A percentile compares a stretch with the other conserved stretches of the same genome.
phyloP scores from a whole-genome alignment of 2,797 vertebrate species.

The Rhinichthys osculus region DNA sequence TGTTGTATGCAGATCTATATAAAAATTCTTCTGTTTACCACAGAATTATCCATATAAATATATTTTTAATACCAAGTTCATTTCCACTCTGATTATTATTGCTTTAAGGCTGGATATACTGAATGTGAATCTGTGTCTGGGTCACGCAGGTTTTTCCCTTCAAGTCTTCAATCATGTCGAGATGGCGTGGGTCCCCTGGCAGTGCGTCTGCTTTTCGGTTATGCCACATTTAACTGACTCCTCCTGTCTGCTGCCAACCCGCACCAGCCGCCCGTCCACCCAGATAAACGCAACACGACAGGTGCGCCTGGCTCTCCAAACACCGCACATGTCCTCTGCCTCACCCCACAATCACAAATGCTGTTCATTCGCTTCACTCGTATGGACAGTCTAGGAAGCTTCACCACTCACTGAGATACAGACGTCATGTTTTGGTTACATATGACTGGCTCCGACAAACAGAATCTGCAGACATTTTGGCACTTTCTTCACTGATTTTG shows the following conservation, averaged over 20 bases:
- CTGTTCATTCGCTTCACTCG: constrained; percentile 24
- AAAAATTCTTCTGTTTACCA: not conserved
- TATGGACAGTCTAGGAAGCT: not conserved
- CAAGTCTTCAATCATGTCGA: constrained; percentile 42
- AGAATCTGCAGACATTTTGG: not conserved
- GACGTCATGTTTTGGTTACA: constrained; percentile 3
- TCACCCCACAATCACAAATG: constrained; percentile 39
- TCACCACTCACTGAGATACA: not conserved
- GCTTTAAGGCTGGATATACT: constrained; percentile 42
- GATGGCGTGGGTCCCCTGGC: constrained; percentile 51
- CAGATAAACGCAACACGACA: constrained; percentile 61
- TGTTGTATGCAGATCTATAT: not conserved
- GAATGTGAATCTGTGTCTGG: constrained; percentile 51
- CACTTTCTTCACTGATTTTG: not conserved
- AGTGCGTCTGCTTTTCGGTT: constrained; percentile 56
- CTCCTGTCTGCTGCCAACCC: constrained; percentile 56
- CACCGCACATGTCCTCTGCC: constrained; percentile 32
- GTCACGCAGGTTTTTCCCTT: constrained; percentile 54
- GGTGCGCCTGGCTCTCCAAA: constrained; percentile 49
- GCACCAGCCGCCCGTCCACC: constrained; percentile 50
- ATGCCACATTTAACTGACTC: constrained; percentile 61
- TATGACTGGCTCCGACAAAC: constrained; percentile 4
- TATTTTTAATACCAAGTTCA: constrained; percentile 41
- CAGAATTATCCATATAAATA: constrained; percentile 20
- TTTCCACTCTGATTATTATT: constrained; percentile 37